Evolutionary conservation across 2,113 vertebrate genomes (phyloP), one percentile per base, ranked within the genome.

Genomic region (Canis aureus): DNA sequence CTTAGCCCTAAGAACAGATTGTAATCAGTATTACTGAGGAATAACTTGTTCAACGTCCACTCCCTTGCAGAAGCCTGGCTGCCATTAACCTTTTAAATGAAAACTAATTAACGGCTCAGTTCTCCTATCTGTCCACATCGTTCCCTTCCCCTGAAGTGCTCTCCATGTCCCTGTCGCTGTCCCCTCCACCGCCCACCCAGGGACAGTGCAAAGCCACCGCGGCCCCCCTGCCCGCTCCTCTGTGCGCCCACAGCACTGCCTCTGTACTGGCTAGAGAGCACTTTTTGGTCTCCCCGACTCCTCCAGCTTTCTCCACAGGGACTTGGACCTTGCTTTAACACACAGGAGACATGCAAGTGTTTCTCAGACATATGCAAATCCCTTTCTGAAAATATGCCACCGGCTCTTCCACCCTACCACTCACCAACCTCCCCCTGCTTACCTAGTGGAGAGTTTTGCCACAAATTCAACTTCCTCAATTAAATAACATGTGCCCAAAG

Each of bases 301-400:
- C 74, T 92, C 76, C 80, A 57, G 64, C 79, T 74, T 51, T 85
- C 84, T 86, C n/a, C 62, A 62, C 16, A 64, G 78, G 38, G 35
- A 59, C 23, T 38, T 35, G 59, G 59, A 64, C 51, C 59, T 81
- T 78, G 85, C 51, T 95, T 95, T 38, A 95, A 89, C 22, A 59
- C 5, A 81, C 62, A 93, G 82, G 29, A 93, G 23, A 83, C 17
- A 10, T 12, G 84, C 49, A 55, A 64, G 82, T 32, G 22, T 38
- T 82, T 90, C 80, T 84, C 16, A 1, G 51, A 66, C 79, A 15
- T 38, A 94, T 7, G 43, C 60, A 95, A 91, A 89, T 81, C 69
- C 69, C 49, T 89, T 74, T 55, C 57, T 76, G 93, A 96, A 97
- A 84, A 62, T 88, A 78, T 12, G 87, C 35, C 85, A 23, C 49